Conservation (phyloP, 2,797 vertebrate genomes). For the Lophotriccus pileatus region DNA sequence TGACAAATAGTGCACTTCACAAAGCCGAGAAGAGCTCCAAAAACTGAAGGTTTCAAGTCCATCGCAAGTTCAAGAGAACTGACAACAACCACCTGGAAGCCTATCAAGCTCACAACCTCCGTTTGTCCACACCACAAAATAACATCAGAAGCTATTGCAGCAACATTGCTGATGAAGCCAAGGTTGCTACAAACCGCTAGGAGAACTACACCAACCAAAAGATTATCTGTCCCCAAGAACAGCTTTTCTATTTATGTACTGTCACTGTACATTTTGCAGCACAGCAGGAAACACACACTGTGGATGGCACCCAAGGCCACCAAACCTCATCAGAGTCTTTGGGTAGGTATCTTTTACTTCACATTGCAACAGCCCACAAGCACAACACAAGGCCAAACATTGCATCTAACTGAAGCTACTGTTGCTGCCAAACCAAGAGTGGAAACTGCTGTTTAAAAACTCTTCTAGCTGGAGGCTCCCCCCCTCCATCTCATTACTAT, state of each 20-base stretch:
- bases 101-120: not conserved
- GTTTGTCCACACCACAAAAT: not conserved
- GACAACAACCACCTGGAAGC: not conserved
- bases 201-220: not conserved
- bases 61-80: not conserved
- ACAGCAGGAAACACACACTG: not conserved
- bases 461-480: not conserved
- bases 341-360: not conserved
- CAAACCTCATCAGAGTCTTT: not conserved
- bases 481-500: not conserved
- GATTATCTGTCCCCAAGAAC: not conserved
- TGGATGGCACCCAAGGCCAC: not conserved
- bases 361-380: not conserved
- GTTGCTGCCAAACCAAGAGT: not conserved
- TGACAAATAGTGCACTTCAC: not conserved
- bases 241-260: not conserved
- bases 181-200: not conserved
- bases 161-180: rapidly evolving
- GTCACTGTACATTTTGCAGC: not conserved
- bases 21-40: not conserved
- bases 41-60: not conserved
- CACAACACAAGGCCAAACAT: not conserved
- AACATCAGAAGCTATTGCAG: not conserved
- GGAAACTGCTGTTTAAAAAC: not conserved
- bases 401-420: not conserved